A percentile compares a stretch with the other conserved stretches of the same genome.
phyloP scores from a whole-genome alignment of 2,888 invertebrate genomes.

The Tortricodes alternella region DNA sequence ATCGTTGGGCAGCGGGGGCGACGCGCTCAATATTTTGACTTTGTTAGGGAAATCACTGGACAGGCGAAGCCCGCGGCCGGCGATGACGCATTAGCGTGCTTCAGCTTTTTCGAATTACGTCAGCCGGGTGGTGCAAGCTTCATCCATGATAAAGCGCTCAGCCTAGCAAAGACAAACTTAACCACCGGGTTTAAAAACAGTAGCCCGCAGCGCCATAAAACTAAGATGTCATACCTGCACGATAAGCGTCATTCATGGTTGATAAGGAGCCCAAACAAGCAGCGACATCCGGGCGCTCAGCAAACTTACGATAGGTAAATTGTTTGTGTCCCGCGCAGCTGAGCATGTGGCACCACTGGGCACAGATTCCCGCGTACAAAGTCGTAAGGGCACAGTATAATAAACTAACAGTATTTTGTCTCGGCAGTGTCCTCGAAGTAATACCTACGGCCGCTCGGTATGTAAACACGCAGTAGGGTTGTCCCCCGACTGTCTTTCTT shows the following conservation, averaged over 20 bases:
- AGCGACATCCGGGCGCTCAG: conserved; percentile 67
- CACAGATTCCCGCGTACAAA: neutral
- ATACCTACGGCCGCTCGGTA: no score
- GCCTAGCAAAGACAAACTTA: conserved; percentile 28
- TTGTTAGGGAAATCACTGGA: conserved; percentile 62
- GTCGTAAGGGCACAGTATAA: no score
- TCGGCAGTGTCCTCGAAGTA: no score
- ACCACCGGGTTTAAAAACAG: conserved; percentile 48
- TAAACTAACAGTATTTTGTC: no score
- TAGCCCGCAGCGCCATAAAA: conserved; percentile 62
- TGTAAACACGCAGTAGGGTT: no score
- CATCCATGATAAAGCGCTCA: conserved; percentile 25
- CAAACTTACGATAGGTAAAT: conserved; percentile 53
- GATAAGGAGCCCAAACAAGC: conserved; percentile 66
- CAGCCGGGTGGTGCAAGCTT: neutral
- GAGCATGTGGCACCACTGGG: conserved; percentile 48
- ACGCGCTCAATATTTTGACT: conserved; percentile 61
- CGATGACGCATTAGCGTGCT: conserved; percentile 6
- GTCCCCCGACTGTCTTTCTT: no score
- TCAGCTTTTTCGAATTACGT: conserved; percentile 9
- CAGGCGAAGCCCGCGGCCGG: conserved; percentile 41
- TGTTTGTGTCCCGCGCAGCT: conserved; percentile 47
- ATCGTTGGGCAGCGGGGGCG: conserved; percentile 66
- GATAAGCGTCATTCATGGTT: conserved; percentile 70
- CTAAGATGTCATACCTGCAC: conserved; percentile 58